Conservation (phyloP, 2,797 vertebrate genomes). For the Pangasius mekongensis region DNA sequence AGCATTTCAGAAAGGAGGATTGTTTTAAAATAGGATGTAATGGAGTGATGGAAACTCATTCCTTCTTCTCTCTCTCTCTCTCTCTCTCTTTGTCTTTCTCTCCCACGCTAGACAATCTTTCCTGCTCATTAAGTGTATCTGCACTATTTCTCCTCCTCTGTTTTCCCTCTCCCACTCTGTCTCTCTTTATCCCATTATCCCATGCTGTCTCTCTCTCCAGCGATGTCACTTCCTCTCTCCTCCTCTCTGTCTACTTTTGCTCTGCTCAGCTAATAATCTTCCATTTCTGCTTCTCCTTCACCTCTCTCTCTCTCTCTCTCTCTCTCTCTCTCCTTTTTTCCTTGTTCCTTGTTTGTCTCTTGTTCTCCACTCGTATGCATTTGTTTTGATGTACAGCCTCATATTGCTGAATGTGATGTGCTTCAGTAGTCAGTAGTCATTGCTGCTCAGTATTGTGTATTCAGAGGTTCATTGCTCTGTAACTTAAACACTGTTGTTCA, state of each 20-base stretch:
- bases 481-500: neutral
- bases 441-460: neutral
- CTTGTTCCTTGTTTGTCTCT: neutral
- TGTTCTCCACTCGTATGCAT: neutral
- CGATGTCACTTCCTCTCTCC: slow-evolving; percentile 14
- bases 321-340: neutral
- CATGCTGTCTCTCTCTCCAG: neutral
- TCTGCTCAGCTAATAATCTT: neutral
- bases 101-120: neutral
- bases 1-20: neutral
- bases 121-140: slow-evolving; percentile 35
- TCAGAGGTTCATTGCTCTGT: neutral
- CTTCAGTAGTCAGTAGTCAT: neutral
- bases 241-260: neutral
- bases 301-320: neutral
- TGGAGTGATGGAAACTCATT: neutral
- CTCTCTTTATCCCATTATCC: slow-evolving; percentile 14
- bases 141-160: slow-evolving; percentile 21
- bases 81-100: neutral
- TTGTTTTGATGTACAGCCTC: neutral
- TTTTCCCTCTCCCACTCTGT: neutral
- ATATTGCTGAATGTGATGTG: neutral
- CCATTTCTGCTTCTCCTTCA: neutral
- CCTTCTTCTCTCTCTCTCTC: neutral
- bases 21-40: neutral